Evolutionary conservation across 2,113 vertebrate species (phyloP), one percentile per base, ranked within the genome.

Genomic region (Bufo bufo): DNA sequence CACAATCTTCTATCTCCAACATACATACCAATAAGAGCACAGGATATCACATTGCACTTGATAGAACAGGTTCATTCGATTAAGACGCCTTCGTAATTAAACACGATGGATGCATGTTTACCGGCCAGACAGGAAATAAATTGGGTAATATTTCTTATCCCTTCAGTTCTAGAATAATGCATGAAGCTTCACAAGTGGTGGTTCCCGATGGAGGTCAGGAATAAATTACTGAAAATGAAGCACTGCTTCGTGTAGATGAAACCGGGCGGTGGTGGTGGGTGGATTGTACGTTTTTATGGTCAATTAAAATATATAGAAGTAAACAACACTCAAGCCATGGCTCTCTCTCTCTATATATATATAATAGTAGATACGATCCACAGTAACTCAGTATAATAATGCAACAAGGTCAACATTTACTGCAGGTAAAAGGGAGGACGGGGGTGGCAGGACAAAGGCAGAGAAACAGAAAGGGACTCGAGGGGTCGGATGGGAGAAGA

Each of bases 1-100:
- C 56, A 11, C 8, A 19, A 61, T 61, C 3, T 19, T 61, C 59
- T 52, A 33, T 33, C 33, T 33, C 59, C 59, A 6, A 7, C 59
- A 61, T 61, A 19, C 59, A 61, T 17, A 3, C 59, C 14, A 61
- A 61, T 61, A 19, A 61, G 59, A 17, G 4, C 52, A 7, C 10
- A 33, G 13, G 80, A 65, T 50, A 65, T 20, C n/a, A 33, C n/a
- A 43, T 14, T 89, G 23, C 49, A 1, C 85, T 89, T 81, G 82
- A 88, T 91, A 89, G 23, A 45, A 4, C 87, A 45, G 81, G 49
- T 90, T 16, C 16, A 69, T 69, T 83, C 43, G n/a, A 65, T 65
- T 83, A 78, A 58, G 23, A 84, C 85, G 52, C 23, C 84, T 84
- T 72, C 16, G 45, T 52, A 86, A 86, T 86, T 86, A 80, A 43